Evolutionary conservation across 2,888 invertebrate species (phyloP).

Genomic region (Neoitamus cyanurus): DNA sequence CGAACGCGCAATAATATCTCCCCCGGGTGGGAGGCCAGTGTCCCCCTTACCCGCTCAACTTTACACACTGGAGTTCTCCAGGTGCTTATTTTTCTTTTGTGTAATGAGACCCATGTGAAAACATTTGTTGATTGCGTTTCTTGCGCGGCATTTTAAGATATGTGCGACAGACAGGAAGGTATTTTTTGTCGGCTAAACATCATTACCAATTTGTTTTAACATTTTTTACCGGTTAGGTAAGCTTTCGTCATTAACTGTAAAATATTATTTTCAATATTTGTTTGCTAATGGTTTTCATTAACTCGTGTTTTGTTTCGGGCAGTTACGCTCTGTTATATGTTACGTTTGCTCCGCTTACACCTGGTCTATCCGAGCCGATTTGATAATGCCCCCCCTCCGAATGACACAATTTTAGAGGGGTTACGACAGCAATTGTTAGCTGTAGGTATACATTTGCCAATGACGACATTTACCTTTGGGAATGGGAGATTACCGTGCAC

Average conservation of each 20-base stretch:
- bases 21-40: neutral
- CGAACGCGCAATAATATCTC: neutral
- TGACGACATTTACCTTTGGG: neutral
- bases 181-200: neutral
- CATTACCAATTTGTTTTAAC: neutral
- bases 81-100: neutral
- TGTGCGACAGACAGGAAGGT: conserved; percentile 1
- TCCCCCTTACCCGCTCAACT: neutral
- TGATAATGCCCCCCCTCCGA: neutral
- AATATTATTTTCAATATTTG: neutral
- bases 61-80: neutral
- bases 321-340: too few relatives aligned
- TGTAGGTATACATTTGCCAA: neutral
- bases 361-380: neutral
- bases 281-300: neutral
- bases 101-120: neutral
- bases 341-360: neutral
- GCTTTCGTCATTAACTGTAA: neutral
- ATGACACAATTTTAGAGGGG: neutral
- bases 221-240: neutral
- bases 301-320: neutral
- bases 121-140: neutral
- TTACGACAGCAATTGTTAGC: neutral
- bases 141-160: neutral
- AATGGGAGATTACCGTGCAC: neutral